Percentiles rank a stretch among this genome's conserved stretches.
Evolutionary conservation across 2,888 invertebrate genomes (phyloP).

Genomic region (Xestia sexstrigata): DNA sequence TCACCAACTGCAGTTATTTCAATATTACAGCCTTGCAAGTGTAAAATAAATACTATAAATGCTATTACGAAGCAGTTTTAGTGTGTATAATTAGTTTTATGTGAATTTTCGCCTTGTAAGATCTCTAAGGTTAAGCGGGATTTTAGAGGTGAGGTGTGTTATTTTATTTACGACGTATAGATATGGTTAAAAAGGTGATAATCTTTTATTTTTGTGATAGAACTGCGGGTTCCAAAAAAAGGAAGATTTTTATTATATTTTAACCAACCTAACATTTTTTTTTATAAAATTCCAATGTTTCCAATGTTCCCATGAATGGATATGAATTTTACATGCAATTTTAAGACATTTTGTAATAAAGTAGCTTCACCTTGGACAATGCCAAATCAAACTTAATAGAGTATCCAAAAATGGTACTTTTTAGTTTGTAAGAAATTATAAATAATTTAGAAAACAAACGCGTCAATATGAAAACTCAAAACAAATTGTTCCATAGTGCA

Average conservation of each 20-base stretch:
- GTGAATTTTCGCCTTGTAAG: conserved; percentile 4
- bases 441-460: conserved; percentile 25
- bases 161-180: background rate
- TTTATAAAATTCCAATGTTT: background rate
- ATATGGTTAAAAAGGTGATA: background rate
- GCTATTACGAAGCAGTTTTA: conserved; percentile 39
- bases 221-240: background rate
- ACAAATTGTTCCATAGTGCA: conserved; percentile 70
- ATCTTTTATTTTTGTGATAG: background rate
- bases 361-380: background rate
- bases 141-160: background rate
- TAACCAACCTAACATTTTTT: no score
- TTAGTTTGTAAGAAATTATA: background rate
- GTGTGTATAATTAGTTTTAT: conserved; percentile 57
- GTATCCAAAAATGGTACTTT: no score
- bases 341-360: background rate
- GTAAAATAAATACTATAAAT: conserved; percentile 60
- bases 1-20: conserved; percentile 46
- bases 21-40: conserved; percentile 52
- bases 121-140: background rate
- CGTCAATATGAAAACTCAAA: conserved; percentile 45
- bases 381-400: no score
- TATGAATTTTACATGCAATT: background rate
- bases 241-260: background rate
- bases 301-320: background rate